phyloP scores from a whole-genome alignment of 2,797 vertebrate genomes.

The Crypturellus tataupa region DNA sequence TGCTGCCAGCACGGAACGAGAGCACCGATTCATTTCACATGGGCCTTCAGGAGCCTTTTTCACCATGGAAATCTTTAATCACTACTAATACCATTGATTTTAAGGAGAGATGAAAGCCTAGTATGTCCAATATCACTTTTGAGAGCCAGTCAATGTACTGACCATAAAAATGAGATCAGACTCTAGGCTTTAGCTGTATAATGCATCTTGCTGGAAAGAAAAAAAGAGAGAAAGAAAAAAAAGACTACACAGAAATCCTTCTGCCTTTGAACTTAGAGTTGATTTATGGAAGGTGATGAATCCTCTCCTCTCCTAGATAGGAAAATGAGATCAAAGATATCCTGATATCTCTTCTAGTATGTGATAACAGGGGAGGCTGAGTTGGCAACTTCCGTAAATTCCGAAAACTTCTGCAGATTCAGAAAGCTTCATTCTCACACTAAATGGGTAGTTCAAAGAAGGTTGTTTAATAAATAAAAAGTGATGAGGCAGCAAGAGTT shows the following conservation, averaged over 20 bases:
- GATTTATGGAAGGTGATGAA: not conserved
- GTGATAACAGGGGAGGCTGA: not conserved
- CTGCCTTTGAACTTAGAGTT: not conserved
- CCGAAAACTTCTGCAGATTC: not conserved
- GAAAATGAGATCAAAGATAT: not conserved
- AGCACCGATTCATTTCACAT: not conserved
- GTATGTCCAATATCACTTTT: not conserved
- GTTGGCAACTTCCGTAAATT: not conserved
- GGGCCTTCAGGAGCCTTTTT: not conserved
- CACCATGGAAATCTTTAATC: not conserved
- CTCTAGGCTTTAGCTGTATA: not conserved
- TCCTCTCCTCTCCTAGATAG: not conserved
- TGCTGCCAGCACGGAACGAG: not conserved
- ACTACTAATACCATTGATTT: not conserved
- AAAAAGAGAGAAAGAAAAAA: not conserved
- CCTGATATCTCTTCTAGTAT: not conserved
- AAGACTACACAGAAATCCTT: not conserved
- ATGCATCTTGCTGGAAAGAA: not conserved
- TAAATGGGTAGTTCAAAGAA: too few relatives aligned
- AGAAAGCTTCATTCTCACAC: not conserved
- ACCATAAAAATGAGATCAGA: not conserved
- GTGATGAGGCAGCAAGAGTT: too few relatives aligned
- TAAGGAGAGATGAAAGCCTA: not conserved
- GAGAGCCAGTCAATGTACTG: not conserved
- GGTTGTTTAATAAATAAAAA: too few relatives aligned